Evolutionary conservation across 2,113 vertebrate genomes (phyloP), one percentile per base, ranked within the genome.

Genomic region (Scomber scombrus): DNA sequence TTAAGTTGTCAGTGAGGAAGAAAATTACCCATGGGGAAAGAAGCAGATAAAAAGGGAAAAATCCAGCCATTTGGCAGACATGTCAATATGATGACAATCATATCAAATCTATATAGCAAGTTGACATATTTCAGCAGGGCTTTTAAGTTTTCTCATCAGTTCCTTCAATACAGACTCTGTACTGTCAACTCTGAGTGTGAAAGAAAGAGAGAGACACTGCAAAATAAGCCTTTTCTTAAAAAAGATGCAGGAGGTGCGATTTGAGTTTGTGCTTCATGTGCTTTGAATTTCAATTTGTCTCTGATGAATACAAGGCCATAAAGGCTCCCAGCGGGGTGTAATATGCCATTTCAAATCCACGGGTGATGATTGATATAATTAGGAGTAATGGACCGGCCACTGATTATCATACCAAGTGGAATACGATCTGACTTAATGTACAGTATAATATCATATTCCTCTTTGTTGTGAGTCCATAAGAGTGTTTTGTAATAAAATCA

Each of bases 331-430:
- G 73, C 3, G 2, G 82, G 89, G 57, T 71, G 75, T 64, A 71
- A 72, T 56, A 29, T 80, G 81, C 73, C 71, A 83, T 85, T 87
- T 84, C 18, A 80, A 55, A 87, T 85, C 78, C 79, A 50, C 11
- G 56, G 80, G 50, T 55, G 60, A 86, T 89, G 89, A 92, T 75
- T 92, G 85, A 90, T 88, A 80, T 91, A 87, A 93, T 90, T 83
- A 88, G 81, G 65, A 66, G 66, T 88, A 91, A 91, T 90, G 88
- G 78, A 54, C 82, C 67, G 2, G 68, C 69, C 21, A 19, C 60
- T 55, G 6, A 78, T 90, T 89, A 86, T 87, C 76, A 81, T 80
- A 63, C 73, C 71, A 50, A 81, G 71, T 34, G 72, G 60, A 72
- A 52, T 54, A 81, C 66, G 65, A 85, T 82, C 50, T 83, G 75